Percentiles rank a stretch among this genome's conserved stretches.
Evolutionary conservation across 2,888 invertebrate genomes (phyloP).

Genomic region (Dicycla oo): DNA sequence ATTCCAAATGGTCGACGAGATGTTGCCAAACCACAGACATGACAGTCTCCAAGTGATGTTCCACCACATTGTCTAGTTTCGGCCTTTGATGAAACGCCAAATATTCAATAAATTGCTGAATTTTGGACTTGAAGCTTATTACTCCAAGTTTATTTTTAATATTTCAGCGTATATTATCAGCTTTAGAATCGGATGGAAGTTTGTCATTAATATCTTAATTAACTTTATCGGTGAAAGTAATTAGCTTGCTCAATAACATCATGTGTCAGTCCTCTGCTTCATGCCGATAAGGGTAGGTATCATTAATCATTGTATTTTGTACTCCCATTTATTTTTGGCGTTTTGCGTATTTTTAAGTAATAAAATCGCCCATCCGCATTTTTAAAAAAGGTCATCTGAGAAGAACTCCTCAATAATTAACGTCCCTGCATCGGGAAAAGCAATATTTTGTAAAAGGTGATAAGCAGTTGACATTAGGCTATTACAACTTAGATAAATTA

Average conservation of each 20-base stretch:
- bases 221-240: slow-evolving; percentile 3
- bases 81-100: not conserved
- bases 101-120: slow-evolving; percentile 3
- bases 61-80: not conserved
- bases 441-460: too few relatives aligned
- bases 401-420: too few relatives aligned
- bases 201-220: not conserved
- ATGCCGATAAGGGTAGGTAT: not conserved
- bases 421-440: too few relatives aligned
- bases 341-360: not conserved
- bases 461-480: too few relatives aligned
- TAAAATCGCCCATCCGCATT: not conserved
- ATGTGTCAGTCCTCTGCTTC: not conserved
- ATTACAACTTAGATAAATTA: too few relatives aligned
- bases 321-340: not conserved
- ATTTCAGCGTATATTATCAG: not conserved
- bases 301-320: slow-evolving; percentile 4
- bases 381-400: not conserved
- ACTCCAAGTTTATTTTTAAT: not conserved
- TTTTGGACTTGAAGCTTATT: not conserved
- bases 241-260: not conserved
- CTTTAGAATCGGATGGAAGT: not conserved
- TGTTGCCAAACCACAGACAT: slow-evolving; percentile 11
- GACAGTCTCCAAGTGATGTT: slow-evolving; percentile 1
- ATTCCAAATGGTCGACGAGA: not conserved